Evolutionary conservation across 2,888 invertebrate genomes (phyloP).

Genomic region (Aphelenchoides bicaudatus): DNA sequence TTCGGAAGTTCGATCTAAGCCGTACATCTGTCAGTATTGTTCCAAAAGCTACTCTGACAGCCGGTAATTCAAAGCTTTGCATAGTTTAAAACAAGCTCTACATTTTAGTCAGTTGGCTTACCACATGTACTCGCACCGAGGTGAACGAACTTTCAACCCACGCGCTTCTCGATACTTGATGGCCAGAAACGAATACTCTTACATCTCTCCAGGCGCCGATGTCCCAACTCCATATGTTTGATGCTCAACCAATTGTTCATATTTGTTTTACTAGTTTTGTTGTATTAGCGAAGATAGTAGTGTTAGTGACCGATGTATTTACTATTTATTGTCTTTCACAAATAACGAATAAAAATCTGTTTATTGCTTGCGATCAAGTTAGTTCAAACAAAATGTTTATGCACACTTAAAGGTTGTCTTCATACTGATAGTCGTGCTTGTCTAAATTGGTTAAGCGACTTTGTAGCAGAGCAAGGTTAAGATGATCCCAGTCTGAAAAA

Average conservation of each 20-base stretch:
- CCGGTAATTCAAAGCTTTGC: conserved; percentile 24
- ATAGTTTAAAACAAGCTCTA: not conserved
- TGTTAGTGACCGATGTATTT: not conserved
- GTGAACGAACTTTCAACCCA: conserved; percentile 54
- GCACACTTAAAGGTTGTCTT: conserved; percentile 7
- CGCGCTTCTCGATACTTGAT: conserved; percentile 58
- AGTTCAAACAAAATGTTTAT: not conserved
- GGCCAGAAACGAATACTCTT: conserved; percentile 42
- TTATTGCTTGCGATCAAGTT: conserved; percentile 2
- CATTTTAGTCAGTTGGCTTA: conserved; percentile 51
- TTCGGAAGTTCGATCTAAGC: conserved; percentile 53
- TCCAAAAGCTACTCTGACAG: conserved; percentile 55
- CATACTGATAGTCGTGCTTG: not conserved
- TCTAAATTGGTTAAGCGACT: not conserved
- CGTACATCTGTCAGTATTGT: conserved; percentile 60
- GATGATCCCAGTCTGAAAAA: conserved; percentile 2
- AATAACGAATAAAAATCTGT: not conserved
- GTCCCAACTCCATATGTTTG: conserved; percentile 4
- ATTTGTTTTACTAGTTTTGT: not conserved
- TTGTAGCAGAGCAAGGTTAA: not conserved
- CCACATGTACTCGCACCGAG: conserved; percentile 57
- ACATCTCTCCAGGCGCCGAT: conserved; percentile 27
- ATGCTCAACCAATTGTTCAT: not conserved
- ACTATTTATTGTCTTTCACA: conserved; percentile 1
- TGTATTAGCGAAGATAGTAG: too few relatives aligned